Evolutionary conservation across 2,888 invertebrate genomes (phyloP).

Genomic region (Baccha elongata): DNA sequence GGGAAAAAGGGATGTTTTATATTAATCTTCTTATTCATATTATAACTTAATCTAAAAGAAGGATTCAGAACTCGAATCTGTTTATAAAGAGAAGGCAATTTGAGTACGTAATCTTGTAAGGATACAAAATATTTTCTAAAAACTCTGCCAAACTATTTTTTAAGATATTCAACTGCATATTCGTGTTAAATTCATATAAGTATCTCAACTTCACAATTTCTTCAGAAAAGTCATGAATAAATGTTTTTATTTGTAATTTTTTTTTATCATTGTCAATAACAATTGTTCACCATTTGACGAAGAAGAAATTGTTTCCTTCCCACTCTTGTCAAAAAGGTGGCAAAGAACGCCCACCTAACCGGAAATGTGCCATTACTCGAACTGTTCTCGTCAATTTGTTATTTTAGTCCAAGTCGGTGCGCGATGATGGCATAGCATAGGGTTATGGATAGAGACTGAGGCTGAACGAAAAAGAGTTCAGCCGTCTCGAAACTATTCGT

Average conservation of each 20-base stretch:
- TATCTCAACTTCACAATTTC: conserved; percentile 26
- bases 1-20: conserved; percentile 35
- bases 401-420: conserved; percentile 67
- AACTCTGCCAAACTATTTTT: not conserved
- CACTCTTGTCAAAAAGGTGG: conserved; percentile 3
- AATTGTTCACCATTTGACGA: conserved; percentile 57
- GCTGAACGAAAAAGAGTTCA: conserved; percentile 13
- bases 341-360: conserved; percentile 27
- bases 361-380: conserved; percentile 72
- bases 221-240: conserved; percentile 53
- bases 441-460: not conserved
- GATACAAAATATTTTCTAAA: not conserved
- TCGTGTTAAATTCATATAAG: conserved; percentile 30
- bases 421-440: not conserved
- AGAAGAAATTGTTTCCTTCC: conserved; percentile 60
- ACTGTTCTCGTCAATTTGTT: conserved; percentile 71
- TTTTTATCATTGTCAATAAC: conserved; percentile 55
- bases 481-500: conserved; percentile 37
- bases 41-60: not conserved
- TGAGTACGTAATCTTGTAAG: not conserved
- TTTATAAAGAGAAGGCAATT: conserved; percentile 8
- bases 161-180: conserved; percentile 36
- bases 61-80: not conserved
- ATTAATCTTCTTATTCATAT: conserved; percentile 17
- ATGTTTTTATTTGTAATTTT: conserved; percentile 43